Evolutionary conservation across 37 sponge, comb jelly and placozoan genomes (phyloP).

Genomic region (Spongilla lacustris): DNA sequence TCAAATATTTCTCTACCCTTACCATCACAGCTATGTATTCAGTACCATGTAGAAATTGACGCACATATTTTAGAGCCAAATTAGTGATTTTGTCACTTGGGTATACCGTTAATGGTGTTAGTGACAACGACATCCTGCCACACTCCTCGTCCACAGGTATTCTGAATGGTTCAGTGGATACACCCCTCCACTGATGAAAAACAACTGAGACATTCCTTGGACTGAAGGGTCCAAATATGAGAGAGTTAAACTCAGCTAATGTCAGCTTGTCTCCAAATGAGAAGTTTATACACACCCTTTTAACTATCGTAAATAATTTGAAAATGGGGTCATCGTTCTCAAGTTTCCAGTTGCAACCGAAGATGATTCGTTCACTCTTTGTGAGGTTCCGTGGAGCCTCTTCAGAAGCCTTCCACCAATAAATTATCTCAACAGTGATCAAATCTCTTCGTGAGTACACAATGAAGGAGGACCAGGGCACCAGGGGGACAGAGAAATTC

Average conservation of each 20-base stretch:
- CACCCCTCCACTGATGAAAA: constrained; percentile 45
- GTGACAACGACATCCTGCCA: background rate
- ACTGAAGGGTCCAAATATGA: constrained; percentile 6
- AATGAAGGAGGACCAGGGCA: constrained; percentile 8
- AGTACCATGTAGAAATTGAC: background rate
- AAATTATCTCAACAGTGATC: constrained; percentile 19
- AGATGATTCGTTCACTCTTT: too few relatives aligned
- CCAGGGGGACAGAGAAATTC: background rate
- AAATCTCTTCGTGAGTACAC: constrained; percentile 5
- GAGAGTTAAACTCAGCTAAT: constrained; percentile 4
- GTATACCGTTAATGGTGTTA: background rate
- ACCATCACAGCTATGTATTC: constrained; percentile 32
- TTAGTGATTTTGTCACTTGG: constrained; percentile 18
- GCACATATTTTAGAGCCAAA: constrained; percentile 9
- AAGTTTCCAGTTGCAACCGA: too few relatives aligned
- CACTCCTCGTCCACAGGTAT: background rate
- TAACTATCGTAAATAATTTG: constrained; percentile 7
- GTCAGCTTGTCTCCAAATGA: constrained; percentile 4
- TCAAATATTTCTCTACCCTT: constrained; percentile 18
- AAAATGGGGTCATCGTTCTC: too few relatives aligned
- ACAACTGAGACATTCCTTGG: constrained; percentile 9
- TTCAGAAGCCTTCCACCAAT: background rate
- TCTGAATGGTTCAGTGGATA: background rate
- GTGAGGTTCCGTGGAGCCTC: too few relatives aligned
- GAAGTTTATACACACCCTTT: constrained; percentile 34